These are phyloP conservation scores for Pseudolaguvia tuberculata DNA, from an alignment of 2,113 vertebrate genomes.

Conservation along the genomic window DNA sequence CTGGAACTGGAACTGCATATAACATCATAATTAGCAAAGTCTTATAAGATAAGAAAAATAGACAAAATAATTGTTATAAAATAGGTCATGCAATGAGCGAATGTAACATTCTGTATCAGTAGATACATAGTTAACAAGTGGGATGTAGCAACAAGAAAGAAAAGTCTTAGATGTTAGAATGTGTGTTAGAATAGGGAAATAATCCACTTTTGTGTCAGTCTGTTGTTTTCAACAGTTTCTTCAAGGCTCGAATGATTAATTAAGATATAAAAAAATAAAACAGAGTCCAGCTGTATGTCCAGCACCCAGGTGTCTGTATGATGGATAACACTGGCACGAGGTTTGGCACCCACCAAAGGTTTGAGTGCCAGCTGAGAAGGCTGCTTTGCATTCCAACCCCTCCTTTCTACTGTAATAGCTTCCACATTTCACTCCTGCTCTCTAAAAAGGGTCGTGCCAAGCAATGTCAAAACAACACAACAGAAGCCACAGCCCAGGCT, in stretches of 20 bases:
- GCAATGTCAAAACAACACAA: conserved; percentile 49
- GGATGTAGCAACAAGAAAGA: background rate
- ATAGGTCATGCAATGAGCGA: background rate
- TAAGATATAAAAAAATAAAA: background rate
- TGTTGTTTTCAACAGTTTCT: background rate
- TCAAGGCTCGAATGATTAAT: background rate
- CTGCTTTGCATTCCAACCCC: conserved; percentile 58
- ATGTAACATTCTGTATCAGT: background rate
- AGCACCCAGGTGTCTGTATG: conserved; percentile 24
- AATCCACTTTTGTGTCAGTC: background rate
- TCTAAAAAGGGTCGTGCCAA: conserved; percentile 49
- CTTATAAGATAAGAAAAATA: too few species aligned
- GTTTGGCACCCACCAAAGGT: conserved; percentile 22
- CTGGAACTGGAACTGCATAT: too few species aligned
- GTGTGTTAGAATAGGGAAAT: background rate
- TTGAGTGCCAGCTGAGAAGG: conserved; percentile 47
- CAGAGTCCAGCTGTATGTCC: background rate
- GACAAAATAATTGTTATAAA: background rate
- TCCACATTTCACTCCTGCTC: conserved; percentile 63
- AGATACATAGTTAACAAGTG: background rate
- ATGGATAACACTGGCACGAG: conserved; percentile 37
- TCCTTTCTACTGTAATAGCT: conserved; percentile 61
- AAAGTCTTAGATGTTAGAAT: background rate
- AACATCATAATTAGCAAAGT: too few species aligned
- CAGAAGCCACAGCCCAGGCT: conserved; percentile 32